These are phyloP conservation scores for Pseudeuparius sepicola DNA, from an alignment of 2,888 invertebrate genomes.

Conservation along the genomic window DNA sequence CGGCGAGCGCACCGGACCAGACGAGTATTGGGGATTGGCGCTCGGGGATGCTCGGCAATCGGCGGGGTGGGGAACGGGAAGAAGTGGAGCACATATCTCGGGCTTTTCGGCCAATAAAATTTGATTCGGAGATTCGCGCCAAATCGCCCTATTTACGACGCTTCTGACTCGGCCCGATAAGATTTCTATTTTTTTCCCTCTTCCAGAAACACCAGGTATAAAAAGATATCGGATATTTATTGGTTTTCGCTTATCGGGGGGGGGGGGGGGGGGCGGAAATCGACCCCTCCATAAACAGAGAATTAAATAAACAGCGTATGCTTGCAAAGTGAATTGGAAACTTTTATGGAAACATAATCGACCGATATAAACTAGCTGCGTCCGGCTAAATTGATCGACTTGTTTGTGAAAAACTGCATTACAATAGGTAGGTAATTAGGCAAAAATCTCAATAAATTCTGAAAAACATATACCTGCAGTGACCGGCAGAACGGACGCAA, in stretches of 20 bases:
- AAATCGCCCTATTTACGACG: slow-evolving; percentile 37
- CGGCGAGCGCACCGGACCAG: slow-evolving; percentile 29
- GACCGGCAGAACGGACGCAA: no score
- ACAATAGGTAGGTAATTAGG: no score
- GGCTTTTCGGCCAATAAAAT: slow-evolving; percentile 54
- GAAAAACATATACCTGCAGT: no score
- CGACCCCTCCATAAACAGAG: no score
- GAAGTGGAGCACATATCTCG: slow-evolving; percentile 43
- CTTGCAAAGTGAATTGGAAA: slow-evolving; percentile 2
- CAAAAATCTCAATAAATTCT: no score
- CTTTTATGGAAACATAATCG: neutral
- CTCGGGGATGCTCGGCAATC: no score
- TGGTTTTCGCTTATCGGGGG: slow-evolving; percentile 8
- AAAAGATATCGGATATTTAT: no score
- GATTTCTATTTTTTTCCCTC: slow-evolving; percentile 36
- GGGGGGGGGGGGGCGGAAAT: slow-evolving; percentile 8
- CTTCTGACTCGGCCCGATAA: slow-evolving; percentile 35
- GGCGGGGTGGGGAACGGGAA: no score
- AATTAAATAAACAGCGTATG: slow-evolving; percentile 2
- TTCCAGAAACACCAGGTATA: no score
- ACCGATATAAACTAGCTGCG: no score
- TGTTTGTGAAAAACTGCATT: no score
- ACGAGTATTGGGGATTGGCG: slow-evolving; percentile 18
- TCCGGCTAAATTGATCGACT: no score
- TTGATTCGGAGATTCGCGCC: slow-evolving; percentile 39